Evolutionary conservation across 2,797 vertebrate genomes (phyloP).

Genomic region (Chaenodraco wilsoni): DNA sequence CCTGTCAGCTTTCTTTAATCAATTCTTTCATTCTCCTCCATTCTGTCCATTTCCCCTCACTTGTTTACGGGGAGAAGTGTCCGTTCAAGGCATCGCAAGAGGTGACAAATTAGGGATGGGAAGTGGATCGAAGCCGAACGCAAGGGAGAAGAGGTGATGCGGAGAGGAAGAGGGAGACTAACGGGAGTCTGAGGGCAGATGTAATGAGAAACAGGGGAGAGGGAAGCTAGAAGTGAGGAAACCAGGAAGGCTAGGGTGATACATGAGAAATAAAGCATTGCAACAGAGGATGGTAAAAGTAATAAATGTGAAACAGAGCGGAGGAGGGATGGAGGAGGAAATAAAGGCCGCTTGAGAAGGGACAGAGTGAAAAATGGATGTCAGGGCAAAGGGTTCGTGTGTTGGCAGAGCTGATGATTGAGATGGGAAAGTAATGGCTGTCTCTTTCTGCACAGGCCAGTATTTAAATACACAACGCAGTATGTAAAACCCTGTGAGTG

Average conservation of each 20-base stretch:
- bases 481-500: constrained; percentile 29
- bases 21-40: constrained; percentile 8
- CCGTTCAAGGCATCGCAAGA: constrained; percentile 31
- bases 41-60: constrained; percentile 31
- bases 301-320: constrained; percentile 46
- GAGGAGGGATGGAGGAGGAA: constrained; percentile 43
- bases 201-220: constrained; percentile 58
- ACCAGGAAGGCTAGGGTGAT: constrained; percentile 38
- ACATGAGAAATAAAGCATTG: constrained; percentile 39
- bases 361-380: constrained; percentile 29
- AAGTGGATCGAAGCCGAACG: constrained; percentile 3
- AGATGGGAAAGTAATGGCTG: constrained; percentile 59
- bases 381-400: constrained; percentile 38
- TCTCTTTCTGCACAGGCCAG: constrained; percentile 23
- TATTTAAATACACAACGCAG: constrained; percentile 42
- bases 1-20: constrained; percentile 3
- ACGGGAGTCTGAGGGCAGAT: constrained; percentile 45
- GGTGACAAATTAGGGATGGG: constrained; percentile 61
- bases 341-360: constrained; percentile 35
- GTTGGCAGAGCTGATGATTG: constrained; percentile 41
- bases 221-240: constrained; percentile 38
- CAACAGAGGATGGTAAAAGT: constrained; percentile 39
- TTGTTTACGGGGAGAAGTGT: constrained; percentile 50
- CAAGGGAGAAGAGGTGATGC: constrained; percentile 36
- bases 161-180: constrained; percentile 19